Percentiles rank a stretch among this genome's conserved stretches.
Conservation (phyloP, 2,888 invertebrate species). For the Oscheius sp. region DNA sequence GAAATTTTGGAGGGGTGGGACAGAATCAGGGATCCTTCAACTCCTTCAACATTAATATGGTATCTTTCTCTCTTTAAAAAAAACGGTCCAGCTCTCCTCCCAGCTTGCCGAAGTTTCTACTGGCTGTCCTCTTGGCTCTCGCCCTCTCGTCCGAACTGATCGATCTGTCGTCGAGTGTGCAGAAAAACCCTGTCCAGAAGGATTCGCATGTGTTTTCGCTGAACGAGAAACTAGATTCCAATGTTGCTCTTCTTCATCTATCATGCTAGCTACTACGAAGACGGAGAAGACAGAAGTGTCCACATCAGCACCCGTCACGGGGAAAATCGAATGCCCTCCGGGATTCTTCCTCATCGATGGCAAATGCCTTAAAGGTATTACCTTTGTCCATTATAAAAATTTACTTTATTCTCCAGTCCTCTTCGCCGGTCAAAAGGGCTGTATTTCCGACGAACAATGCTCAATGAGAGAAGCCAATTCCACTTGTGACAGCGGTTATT, state of each 20-base stretch:
- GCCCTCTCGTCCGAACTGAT: constrained; percentile 52
- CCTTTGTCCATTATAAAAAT: background rate
- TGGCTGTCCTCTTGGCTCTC: constrained; percentile 53
- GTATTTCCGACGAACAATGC: constrained; percentile 66
- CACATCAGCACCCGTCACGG: constrained; percentile 23
- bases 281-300: constrained; percentile 19
- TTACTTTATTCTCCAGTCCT: constrained; percentile 44
- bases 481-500: constrained; percentile 65
- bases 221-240: constrained; percentile 56
- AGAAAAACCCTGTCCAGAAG: constrained; percentile 57
- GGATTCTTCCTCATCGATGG: constrained; percentile 58
- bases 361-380: constrained; percentile 56
- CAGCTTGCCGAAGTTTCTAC: constrained; percentile 16
- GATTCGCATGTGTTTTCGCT: constrained; percentile 59
- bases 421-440: constrained; percentile 69
- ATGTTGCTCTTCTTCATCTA: constrained; percentile 56
- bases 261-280: constrained; percentile 43
- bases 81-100: constrained; percentile 7
- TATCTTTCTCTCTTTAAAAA: background rate
- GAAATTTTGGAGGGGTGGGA: constrained; percentile 23
- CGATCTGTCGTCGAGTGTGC: constrained; percentile 52
- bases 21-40: constrained; percentile 13
- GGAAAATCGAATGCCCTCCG: constrained; percentile 45
- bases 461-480: constrained; percentile 58
- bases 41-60: background rate